Percentiles rank a stretch among this genome's conserved stretches.
Evolutionary conservation across 2,113 vertebrate species (phyloP).

Genomic region (Otolemur garnettii): DNA sequence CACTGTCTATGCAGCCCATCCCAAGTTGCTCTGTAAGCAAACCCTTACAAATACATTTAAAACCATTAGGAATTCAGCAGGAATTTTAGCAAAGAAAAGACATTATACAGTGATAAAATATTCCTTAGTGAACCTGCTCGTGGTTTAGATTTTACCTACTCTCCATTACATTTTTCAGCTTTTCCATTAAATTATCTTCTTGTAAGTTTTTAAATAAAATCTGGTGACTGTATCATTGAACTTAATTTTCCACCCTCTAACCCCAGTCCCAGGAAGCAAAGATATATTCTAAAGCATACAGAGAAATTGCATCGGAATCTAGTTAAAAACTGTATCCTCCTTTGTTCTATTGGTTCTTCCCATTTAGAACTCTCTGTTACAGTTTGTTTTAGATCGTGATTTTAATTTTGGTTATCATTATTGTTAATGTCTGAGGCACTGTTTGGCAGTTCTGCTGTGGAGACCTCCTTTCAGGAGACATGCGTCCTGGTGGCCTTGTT

Average conservation of each 20-base stretch:
- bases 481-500: constrained; percentile 87
- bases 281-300: background rate
- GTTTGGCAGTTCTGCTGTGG: constrained; percentile 80
- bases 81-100: background rate
- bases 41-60: background rate
- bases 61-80: background rate
- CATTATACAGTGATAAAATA: background rate
- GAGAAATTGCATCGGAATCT: background rate
- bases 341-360: background rate
- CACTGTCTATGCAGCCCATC: background rate
- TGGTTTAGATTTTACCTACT: background rate
- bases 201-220: background rate
- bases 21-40: background rate
- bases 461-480: constrained; percentile 82
- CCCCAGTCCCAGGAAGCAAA: background rate
- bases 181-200: background rate
- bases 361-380: background rate
- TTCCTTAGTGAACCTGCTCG: background rate
- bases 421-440: constrained; percentile 39
- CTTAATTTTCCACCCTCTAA: background rate
- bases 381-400: constrained; percentile 41
- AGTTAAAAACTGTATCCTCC: background rate
- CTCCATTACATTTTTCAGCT: background rate
- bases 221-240: background rate
- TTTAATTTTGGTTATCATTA: background rate